Conservation (phyloP, 2,113 vertebrate genomes). For the Mormyrus lacerda region DNA sequence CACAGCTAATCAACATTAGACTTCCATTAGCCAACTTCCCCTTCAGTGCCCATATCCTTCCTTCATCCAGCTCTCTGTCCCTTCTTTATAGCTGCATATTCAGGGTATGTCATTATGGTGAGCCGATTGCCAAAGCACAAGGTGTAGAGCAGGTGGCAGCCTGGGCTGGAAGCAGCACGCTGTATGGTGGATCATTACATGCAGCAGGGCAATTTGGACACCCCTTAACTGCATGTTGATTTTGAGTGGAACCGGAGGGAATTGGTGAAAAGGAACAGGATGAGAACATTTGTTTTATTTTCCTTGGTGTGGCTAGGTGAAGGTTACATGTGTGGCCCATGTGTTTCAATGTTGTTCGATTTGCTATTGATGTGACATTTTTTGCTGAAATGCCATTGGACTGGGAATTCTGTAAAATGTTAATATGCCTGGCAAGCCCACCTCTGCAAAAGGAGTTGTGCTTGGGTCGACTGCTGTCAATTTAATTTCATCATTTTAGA, state of each 20-base stretch:
- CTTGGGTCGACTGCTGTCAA: background rate
- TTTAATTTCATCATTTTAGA: background rate
- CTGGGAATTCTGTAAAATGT: background rate
- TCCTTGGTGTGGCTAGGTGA: background rate
- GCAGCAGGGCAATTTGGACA: background rate
- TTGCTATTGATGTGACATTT: background rate
- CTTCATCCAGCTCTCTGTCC: background rate
- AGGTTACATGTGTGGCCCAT: background rate
- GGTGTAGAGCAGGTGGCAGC: background rate
- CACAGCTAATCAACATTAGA: background rate
- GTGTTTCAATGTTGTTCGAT: background rate
- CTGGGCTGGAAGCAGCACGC: background rate
- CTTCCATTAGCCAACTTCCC: background rate
- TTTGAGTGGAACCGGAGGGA: background rate
- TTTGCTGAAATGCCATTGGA: background rate
- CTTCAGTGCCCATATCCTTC: background rate
- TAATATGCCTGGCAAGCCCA: background rate
- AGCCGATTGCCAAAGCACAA: background rate
- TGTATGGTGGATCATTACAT: background rate
- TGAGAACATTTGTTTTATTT: background rate
- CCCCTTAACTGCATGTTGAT: background rate
- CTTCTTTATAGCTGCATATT: background rate
- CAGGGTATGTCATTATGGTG: background rate
- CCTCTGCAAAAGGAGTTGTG: background rate
- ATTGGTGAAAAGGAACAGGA: background rate